A percentile compares a stretch with the other conserved stretches of the same genome.
Evolutionary conservation across 2,113 vertebrate species (phyloP).

Genomic region (Sphyrna mokarran): DNA sequence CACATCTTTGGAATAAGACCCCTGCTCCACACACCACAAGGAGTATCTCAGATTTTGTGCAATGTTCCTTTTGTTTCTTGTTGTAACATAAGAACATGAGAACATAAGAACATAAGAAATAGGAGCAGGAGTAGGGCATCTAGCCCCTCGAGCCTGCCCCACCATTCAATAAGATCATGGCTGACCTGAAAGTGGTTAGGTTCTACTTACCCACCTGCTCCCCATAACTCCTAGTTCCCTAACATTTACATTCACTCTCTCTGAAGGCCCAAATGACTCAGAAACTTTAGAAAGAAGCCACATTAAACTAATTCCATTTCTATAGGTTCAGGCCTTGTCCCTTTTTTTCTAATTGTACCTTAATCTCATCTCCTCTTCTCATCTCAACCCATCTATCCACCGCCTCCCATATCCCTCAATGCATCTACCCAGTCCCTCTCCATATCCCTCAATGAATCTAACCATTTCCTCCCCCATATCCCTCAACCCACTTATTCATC

Average conservation of each 20-base stretch:
- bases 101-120: no score
- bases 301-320: neutral
- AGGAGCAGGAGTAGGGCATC: no score
- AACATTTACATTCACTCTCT: neutral
- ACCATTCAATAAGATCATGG: no score
- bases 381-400: neutral
- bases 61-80: neutral
- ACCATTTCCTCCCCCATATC: neutral
- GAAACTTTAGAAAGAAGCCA: no score
- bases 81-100: no score
- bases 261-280: neutral
- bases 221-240: no score
- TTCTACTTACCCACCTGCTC: no score
- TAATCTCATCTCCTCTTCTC: neutral
- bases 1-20: neutral
- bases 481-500: neutral
- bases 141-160: no score
- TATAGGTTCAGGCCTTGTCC: neutral
- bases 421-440: neutral
- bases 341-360: neutral
- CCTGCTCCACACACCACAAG: neutral
- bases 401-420: neutral
- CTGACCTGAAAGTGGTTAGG: no score
- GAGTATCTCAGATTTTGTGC: neutral
- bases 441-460: neutral